Conservation (phyloP, 2,888 invertebrate genomes). For the Aethes cnicana region DNA sequence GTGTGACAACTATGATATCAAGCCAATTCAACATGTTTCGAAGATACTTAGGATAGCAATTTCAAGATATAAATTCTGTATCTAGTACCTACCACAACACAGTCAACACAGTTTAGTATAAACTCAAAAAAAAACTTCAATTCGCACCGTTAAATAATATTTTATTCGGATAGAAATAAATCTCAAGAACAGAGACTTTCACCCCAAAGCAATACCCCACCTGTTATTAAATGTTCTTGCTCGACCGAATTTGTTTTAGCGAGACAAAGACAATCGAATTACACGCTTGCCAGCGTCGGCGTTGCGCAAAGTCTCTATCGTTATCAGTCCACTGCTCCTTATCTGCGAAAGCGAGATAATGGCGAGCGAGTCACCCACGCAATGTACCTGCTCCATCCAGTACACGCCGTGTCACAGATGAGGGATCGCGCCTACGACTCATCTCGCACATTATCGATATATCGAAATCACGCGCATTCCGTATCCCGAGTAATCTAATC, state of each 20-base stretch:
- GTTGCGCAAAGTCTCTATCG: slow-evolving; percentile 30
- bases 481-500: slow-evolving; percentile 58
- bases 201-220: slow-evolving; percentile 15
- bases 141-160: too few relatives aligned
- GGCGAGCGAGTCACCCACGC: slow-evolving; percentile 45
- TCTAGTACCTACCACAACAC: too few relatives aligned
- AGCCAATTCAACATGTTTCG: too few relatives aligned
- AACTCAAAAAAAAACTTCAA: too few relatives aligned
- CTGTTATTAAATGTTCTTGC: slow-evolving; percentile 29
- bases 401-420: slow-evolving; percentile 49
- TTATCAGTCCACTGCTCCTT: slow-evolving; percentile 56
- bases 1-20: too few relatives aligned
- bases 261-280: slow-evolving; percentile 29
- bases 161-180: too few relatives aligned
- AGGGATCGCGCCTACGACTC: slow-evolving; percentile 45
- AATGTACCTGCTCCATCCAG: slow-evolving; percentile 43
- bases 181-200: slow-evolving; percentile 6
- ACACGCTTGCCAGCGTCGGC: slow-evolving; percentile 13
- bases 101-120: too few relatives aligned
- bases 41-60: too few relatives aligned
- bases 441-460: slow-evolving; percentile 63
- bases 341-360: slow-evolving; percentile 56
- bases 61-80: too few relatives aligned
- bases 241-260: slow-evolving; percentile 20
- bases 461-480: slow-evolving; percentile 67